Evolutionary conservation across 2,888 invertebrate species (phyloP).

Genomic region (Sphecodes monilicornis): DNA sequence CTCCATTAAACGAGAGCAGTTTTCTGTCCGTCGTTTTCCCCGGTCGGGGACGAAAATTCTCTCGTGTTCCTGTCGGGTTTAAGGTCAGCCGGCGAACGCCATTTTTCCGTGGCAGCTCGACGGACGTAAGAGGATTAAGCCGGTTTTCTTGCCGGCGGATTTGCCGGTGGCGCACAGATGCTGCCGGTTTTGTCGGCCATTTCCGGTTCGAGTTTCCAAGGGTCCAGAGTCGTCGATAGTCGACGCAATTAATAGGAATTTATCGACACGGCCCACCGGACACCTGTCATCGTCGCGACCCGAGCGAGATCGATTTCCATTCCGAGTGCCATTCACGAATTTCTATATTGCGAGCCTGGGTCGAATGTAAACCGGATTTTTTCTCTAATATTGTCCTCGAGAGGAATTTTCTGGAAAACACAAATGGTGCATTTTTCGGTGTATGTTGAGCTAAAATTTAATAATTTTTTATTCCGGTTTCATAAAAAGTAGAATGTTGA

Average conservation of each 20-base stretch:
- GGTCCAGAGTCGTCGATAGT: background rate
- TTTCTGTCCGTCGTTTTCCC: conserved; percentile 7
- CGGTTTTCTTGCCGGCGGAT: conserved; percentile 65
- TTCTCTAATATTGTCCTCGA: background rate
- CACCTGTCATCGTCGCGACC: conserved; percentile 18
- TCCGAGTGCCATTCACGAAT: background rate
- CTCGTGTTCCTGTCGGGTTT: conserved; percentile 65
- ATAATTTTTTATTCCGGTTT: background rate
- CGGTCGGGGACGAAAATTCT: background rate
- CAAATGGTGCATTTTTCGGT: background rate
- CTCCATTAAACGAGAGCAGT: background rate
- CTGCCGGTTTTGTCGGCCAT: conserved; percentile 40
- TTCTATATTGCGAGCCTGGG: background rate
- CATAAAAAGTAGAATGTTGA: too few relatives aligned
- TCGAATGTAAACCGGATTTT: conserved; percentile 2
- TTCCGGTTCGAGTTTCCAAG: conserved; percentile 20
- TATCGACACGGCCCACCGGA: conserved; percentile 7
- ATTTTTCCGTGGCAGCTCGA: conserved; percentile 61
- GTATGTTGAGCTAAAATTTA: background rate
- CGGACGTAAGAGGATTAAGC: conserved; percentile 70
- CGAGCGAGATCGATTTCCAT: conserved; percentile 15
- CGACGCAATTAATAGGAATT: conserved; percentile 46
- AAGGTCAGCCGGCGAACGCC: conserved; percentile 63
- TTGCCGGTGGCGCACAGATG: conserved; percentile 59
- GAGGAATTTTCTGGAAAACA: background rate